Percentiles rank a stretch among this genome's conserved stretches.
These are phyloP conservation scores for Oxytorus armatus DNA, from an alignment of 2,888 invertebrate species.

Conservation along the genomic window DNA sequence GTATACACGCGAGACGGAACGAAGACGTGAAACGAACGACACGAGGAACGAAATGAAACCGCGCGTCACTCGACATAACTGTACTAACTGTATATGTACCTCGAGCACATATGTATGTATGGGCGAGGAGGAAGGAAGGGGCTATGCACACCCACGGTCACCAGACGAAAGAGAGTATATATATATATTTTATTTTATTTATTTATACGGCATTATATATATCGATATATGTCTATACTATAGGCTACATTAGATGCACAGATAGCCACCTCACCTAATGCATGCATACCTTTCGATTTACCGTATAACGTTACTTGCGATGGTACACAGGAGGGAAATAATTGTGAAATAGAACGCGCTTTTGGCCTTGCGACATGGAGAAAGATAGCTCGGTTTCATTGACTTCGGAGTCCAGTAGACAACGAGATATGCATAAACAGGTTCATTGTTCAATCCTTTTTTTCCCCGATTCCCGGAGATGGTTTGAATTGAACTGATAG, in stretches of 20 bases:
- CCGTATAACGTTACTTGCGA: slow-evolving; percentile 56
- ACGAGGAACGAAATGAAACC: slow-evolving; percentile 77
- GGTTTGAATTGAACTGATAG: no score
- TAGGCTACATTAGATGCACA: slow-evolving; percentile 19
- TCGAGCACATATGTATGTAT: slow-evolving; percentile 34
- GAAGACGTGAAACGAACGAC: slow-evolving; percentile 54
- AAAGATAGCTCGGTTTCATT: slow-evolving; percentile 22
- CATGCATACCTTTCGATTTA: slow-evolving; percentile 59
- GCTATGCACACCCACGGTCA: slow-evolving; percentile 63
- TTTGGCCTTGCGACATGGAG: not conserved
- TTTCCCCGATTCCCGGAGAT: no score
- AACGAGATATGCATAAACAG: not conserved
- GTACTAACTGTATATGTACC: slow-evolving; percentile 72
- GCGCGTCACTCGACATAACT: slow-evolving; percentile 82
- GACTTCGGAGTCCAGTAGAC: not conserved
- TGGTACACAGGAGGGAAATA: slow-evolving; percentile 31
- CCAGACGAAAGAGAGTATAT: slow-evolving; percentile 40
- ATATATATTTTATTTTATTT: slow-evolving; percentile 6
- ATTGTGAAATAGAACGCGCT: slow-evolving; percentile 42
- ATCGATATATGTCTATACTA: not conserved
- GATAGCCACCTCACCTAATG: slow-evolving; percentile 22
- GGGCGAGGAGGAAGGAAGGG: not conserved
- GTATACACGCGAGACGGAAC: slow-evolving; percentile 14
- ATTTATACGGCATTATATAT: slow-evolving; percentile 10
- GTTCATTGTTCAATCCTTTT: not conserved